Conservation (phyloP, 2,797 vertebrate species). For the Tragopan temminckii region DNA sequence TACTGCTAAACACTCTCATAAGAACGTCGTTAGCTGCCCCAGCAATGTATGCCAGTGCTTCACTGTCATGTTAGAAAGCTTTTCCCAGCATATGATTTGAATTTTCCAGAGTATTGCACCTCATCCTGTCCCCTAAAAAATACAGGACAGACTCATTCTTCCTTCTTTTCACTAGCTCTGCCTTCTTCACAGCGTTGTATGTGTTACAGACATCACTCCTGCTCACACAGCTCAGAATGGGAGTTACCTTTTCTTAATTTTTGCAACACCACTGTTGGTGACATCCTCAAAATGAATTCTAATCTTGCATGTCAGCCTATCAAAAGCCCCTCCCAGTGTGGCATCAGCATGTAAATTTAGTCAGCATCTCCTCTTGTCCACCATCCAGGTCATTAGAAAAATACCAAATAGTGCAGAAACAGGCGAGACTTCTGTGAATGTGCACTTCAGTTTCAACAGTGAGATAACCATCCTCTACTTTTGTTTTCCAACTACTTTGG, state of each 20-base stretch:
- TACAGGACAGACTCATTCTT: neutral
- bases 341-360: neutral
- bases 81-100: neutral
- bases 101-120: neutral
- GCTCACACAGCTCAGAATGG: neutral
- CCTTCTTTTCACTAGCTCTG: neutral
- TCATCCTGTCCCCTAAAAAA: neutral
- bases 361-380: neutral
- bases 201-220: neutral
- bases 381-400: neutral
- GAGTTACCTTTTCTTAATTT: neutral
- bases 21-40: neutral
- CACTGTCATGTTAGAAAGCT: neutral
- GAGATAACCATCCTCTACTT: neutral
- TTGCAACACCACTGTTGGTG: neutral
- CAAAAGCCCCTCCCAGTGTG: neutral
- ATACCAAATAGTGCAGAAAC: neutral
- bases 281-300: neutral
- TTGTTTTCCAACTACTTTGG: slow-evolving; percentile 12
- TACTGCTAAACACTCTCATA: neutral
- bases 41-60: neutral
- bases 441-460: neutral
- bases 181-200: neutral
- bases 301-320: neutral
- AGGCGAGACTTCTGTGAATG: neutral